Evolutionary conservation across 1,140 invertebrate species (phyloP), one percentile per base, ranked within the genome.

Genomic region (Globodera rostochiensis): DNA sequence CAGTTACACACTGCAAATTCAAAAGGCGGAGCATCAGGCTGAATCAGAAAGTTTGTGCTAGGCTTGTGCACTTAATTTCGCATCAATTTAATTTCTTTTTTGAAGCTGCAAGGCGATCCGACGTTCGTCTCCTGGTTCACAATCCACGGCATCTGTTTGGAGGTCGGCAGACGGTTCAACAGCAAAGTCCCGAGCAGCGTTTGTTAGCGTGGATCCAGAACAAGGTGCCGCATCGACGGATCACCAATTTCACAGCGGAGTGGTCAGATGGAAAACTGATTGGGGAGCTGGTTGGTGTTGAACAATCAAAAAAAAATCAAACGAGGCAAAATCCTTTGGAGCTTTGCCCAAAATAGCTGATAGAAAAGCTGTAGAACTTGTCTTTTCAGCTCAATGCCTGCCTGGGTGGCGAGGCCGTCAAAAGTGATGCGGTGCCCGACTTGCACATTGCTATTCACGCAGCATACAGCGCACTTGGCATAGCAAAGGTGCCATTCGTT

Each of bases 241-340:
- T 97, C 84, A 93, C 92, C 75, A 97, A 97, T 91, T 97, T 97
- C 90, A 97, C 95, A 53, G 94, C 93, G 46, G 95, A 97, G 90
- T 97, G 95, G 95, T 96, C 95, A 88, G 94, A 95, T 90, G 95
- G 95, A 46, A 93, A 93, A 85, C 95, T 95, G 21, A 94, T 97
- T 74, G 95, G 95, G 81, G 95, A 95, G 74, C 91, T 97, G 47
- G 88, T 82, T 2, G 45, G 49, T 80, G 9, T 9, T 79, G 13
- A n/a, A n/a, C n/a, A n/a, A n/a, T n/a, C n/a, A n/a, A n/a, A n/a
- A n/a, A n/a, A n/a, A n/a, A n/a, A n/a, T n/a, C n/a, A n/a, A n/a
- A n/a, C n/a, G n/a, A 13, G 4, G 7, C 11, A 9, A 5, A 6
- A 6, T 9, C n/a, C n/a, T n/a, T n/a, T n/a, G n/a, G n/a, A n/a